phyloP scores from a whole-genome alignment of 2,113 vertebrate genomes.

The Thamnaconus septentrionalis region DNA sequence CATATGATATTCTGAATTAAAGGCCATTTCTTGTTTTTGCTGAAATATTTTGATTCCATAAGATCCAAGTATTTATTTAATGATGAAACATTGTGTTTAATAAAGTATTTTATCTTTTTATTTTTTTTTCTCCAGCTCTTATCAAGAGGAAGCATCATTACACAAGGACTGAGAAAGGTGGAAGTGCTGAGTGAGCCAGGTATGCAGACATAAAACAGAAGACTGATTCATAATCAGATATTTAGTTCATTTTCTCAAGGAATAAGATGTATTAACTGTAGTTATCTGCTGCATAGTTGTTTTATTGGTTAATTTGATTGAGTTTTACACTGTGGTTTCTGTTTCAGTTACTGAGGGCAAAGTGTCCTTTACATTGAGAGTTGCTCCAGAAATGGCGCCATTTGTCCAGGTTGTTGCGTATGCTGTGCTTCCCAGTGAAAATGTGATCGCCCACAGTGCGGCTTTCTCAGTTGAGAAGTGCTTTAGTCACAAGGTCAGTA shows the following conservation, averaged over 20 bases:
- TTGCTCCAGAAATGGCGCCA: conserved; percentile 72
- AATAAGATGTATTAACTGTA: too few relatives aligned
- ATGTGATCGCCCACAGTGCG: conserved; percentile 78
- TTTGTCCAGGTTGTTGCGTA: conserved; percentile 76
- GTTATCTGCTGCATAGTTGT: too few relatives aligned
- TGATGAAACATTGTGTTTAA: too few relatives aligned
- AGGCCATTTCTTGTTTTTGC: too few relatives aligned
- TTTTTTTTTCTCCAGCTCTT: conserved; percentile 68
- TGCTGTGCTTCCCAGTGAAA: conserved; percentile 74
- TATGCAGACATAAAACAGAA: conserved; percentile 5
- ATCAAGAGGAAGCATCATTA: conserved; percentile 71
- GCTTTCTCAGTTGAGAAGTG: conserved; percentile 78
- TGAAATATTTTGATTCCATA: too few relatives aligned
- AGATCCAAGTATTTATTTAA: too few relatives aligned
- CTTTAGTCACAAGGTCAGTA: conserved; percentile 83
- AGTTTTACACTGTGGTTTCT: background rate
- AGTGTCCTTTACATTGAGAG: conserved; percentile 70
- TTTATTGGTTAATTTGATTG: too few relatives aligned
- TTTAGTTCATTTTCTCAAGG: too few relatives aligned
- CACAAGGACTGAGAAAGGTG: conserved; percentile 66
- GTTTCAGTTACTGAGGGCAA: conserved; percentile 65
- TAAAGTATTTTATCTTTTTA: too few relatives aligned
- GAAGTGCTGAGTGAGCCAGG: conserved; percentile 19
- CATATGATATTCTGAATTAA: too few relatives aligned
- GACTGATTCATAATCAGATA: too few relatives aligned